Percentiles rank a stretch among this genome's conserved stretches.
phyloP scores from a whole-genome alignment of 2,113 vertebrate genomes.

The Trinectes maculatus region DNA sequence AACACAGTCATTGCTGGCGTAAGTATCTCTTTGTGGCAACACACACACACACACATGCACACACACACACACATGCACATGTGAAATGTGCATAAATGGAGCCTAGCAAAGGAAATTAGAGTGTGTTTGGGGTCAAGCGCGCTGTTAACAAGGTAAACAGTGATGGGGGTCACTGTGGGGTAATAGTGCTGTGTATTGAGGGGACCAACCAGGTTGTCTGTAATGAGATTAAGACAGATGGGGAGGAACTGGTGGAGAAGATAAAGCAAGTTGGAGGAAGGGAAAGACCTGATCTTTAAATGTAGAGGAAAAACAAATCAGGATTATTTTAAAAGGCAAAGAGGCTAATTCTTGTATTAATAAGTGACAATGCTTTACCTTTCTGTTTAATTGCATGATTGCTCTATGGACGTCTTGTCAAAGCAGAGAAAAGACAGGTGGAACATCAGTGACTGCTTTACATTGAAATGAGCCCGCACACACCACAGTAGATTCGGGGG shows the following conservation, averaged over 20 bases:
- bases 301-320: constrained; percentile 31
- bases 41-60: constrained; percentile 27
- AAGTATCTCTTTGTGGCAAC: constrained; percentile 14
- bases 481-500: neutral
- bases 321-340: constrained; percentile 3
- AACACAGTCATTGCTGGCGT: constrained; percentile 80
- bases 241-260: constrained; percentile 41
- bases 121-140: constrained; percentile 56
- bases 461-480: constrained; percentile 2
- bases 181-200: constrained; percentile 73
- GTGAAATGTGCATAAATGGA: constrained; percentile 28
- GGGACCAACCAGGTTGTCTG: constrained; percentile 64
- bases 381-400: neutral
- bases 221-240: constrained; percentile 77
- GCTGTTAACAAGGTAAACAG: constrained; percentile 73
- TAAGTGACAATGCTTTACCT: neutral
- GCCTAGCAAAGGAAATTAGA: constrained; percentile 74
- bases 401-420: constrained; percentile 11
- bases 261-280: constrained; percentile 54
- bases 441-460: constrained; percentile 21
- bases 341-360: neutral
- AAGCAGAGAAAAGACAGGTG: constrained; percentile 22
- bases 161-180: constrained; percentile 60
- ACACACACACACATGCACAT: constrained; percentile 25
- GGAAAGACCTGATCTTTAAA: constrained; percentile 46